A percentile compares a stretch with the other conserved stretches of the same genome.
These are phyloP conservation scores for Actinostola sp. DNA, from an alignment of 92 coral and sea anemone genomes.

Conservation along the genomic window DNA sequence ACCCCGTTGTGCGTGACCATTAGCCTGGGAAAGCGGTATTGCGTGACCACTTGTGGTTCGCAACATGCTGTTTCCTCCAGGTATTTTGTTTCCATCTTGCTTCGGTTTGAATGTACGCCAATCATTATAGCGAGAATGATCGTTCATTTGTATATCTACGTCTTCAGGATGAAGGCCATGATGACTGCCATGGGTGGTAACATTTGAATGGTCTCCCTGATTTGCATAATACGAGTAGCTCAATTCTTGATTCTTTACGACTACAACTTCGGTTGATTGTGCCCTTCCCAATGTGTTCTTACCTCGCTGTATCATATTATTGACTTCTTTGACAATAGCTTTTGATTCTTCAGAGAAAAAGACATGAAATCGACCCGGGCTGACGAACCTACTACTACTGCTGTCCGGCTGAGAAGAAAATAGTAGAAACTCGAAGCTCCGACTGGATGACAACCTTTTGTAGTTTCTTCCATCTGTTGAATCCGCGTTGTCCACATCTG, in stretches of 20 bases:
- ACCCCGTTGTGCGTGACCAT: not conserved
- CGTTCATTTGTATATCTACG: not conserved
- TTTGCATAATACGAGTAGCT: not conserved
- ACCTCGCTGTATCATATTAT: not conserved
- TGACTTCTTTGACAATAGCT: slow-evolving; percentile 8
- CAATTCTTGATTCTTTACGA: not conserved
- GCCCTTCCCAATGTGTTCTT: not conserved
- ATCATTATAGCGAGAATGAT: not conserved
- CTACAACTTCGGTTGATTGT: not conserved
- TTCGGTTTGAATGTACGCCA: too few relatives aligned
- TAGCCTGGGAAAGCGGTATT: not conserved
- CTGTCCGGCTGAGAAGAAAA: not conserved
- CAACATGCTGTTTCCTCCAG: not conserved
- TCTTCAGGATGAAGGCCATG: slow-evolving; percentile 4
- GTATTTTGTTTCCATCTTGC: not conserved
- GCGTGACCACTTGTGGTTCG: not conserved
- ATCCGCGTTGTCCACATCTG: not conserved
- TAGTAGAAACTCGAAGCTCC: not conserved
- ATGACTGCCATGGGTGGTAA: not conserved
- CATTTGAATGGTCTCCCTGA: not conserved
- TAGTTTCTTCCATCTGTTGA: slow-evolving; percentile 10
- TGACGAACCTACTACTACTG: slow-evolving; percentile 24
- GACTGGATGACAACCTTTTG: slow-evolving; percentile 10
- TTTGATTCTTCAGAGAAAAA: slow-evolving; percentile 6
- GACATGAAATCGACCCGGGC: slow-evolving; percentile 45